Conservation (phyloP, 2,797 vertebrate genomes). For the Sandelia bainsii region DNA sequence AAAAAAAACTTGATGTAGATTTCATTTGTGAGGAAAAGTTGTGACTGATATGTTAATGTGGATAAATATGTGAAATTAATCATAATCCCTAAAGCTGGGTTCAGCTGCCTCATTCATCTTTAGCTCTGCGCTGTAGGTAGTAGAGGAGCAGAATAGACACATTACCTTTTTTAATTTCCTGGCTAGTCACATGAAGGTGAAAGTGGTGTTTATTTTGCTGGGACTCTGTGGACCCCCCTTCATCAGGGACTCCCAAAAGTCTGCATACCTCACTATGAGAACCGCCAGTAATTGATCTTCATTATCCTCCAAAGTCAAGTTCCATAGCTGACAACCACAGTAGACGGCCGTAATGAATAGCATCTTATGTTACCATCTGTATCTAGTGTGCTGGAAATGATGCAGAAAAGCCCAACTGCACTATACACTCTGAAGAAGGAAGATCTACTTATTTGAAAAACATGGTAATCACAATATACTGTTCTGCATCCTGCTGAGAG, state of each 20-base stretch:
- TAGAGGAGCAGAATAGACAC: constrained; percentile 35
- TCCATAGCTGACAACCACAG: constrained; percentile 26
- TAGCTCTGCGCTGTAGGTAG: constrained; percentile 2
- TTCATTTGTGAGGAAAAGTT: not conserved
- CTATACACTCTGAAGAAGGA: constrained; percentile 69
- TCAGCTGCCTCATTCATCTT: no score
- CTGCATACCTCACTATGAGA: constrained; percentile 19
- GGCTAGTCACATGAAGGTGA: constrained; percentile 59
- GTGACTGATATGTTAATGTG: not conserved
- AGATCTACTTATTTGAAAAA: constrained; percentile 62
- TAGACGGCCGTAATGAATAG: constrained; percentile 51
- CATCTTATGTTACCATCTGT: constrained; percentile 70
- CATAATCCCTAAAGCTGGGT: not conserved
- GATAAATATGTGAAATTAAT: not conserved
- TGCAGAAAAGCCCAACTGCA: constrained; percentile 81
- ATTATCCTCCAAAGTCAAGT: constrained; percentile 19
- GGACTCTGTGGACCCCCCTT: constrained; percentile 20
- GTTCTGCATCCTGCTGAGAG: constrained; percentile 38
- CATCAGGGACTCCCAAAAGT: constrained; percentile 20
- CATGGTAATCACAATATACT: constrained; percentile 72
- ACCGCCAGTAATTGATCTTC: constrained; percentile 24
- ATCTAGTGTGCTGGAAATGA: constrained; percentile 81
- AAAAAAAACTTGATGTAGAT: not conserved
- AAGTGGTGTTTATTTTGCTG: constrained; percentile 64
- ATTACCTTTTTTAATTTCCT: constrained; percentile 31